A percentile compares a stretch with the other conserved stretches of the same genome.
Conservation (phyloP, 2,888 invertebrate genomes). For the Aporophyla nigra region DNA sequence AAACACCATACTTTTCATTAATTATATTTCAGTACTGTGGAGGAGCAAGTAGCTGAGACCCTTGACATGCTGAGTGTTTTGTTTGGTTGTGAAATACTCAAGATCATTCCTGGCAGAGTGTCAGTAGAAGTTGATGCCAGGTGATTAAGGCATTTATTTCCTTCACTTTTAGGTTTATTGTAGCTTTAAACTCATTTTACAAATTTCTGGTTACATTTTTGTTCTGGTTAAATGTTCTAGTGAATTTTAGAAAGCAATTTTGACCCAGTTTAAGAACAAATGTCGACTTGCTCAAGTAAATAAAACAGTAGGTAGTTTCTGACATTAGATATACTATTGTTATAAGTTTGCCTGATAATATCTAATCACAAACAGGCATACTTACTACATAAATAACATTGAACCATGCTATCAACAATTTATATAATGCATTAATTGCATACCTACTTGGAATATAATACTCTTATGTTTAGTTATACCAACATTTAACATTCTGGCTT, state of each 20-base stretch:
- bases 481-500: conserved; percentile 29
- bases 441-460: conserved; percentile 9
- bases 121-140: conserved; percentile 99
- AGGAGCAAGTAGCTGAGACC: conserved; percentile 95
- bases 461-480: neutral
- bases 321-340: neutral
- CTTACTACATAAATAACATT: conserved; percentile 23
- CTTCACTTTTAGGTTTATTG: neutral
- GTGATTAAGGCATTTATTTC: conserved; percentile 79
- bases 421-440: conserved; percentile 9
- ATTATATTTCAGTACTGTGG: conserved; percentile 89
- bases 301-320: conserved; percentile 18
- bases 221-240: neutral
- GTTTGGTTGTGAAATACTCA: conserved; percentile 99
- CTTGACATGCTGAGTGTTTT: conserved; percentile 98
- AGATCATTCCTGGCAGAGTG: conserved; percentile 99
- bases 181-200: neutral
- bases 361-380: conserved; percentile 18
- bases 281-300: neutral
- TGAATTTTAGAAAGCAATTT: conserved; percentile 12
- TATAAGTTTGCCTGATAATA: conserved; percentile 4
- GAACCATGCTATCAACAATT: conserved; percentile 21
- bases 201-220: neutral
- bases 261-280: neutral
- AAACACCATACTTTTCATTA: neutral